Percentiles rank a stretch among this genome's conserved stretches.
Conservation (phyloP, 2,113 vertebrate genomes). For the Albula glossodonta region DNA sequence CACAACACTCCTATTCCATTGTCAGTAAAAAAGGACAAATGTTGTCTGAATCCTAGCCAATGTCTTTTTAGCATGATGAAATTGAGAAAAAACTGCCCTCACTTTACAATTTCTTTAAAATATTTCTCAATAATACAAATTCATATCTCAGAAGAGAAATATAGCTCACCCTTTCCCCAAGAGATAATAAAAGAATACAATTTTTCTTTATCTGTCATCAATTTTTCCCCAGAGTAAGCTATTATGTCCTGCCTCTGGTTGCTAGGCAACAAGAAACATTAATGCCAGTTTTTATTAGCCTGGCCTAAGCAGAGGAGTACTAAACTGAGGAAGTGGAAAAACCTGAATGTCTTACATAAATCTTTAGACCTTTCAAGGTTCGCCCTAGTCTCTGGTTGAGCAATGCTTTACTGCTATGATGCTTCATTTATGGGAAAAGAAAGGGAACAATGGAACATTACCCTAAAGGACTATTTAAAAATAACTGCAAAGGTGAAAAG, state of each 20-base stretch:
- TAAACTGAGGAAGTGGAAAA: slow-evolving; percentile 99
- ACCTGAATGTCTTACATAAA: slow-evolving; percentile 99
- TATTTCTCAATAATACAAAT: slow-evolving; percentile 82
- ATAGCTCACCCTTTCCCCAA: slow-evolving; percentile 93
- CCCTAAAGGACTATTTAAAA: slow-evolving; percentile 97
- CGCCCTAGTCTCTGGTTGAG: slow-evolving; percentile 97
- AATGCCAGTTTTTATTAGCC: slow-evolving; percentile 99
- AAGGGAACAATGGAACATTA: slow-evolving; percentile 94
- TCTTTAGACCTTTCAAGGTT: slow-evolving; percentile 97
- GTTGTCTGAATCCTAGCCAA: too few species aligned
- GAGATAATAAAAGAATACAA: slow-evolving; percentile 99
- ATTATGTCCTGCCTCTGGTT: slow-evolving; percentile 98
- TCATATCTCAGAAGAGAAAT: slow-evolving; percentile 96
- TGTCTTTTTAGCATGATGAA: slow-evolving; percentile 57
- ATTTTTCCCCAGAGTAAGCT: slow-evolving; percentile 93
- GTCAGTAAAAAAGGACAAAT: too few species aligned
- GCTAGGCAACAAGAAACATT: slow-evolving; percentile 99
- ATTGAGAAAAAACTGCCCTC: slow-evolving; percentile 66
- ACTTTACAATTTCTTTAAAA: slow-evolving; percentile 68
- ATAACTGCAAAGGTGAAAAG: slow-evolving; percentile 95
- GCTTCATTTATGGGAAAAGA: slow-evolving; percentile 98
- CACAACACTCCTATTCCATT: too few species aligned
- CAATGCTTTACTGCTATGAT: slow-evolving; percentile 97
- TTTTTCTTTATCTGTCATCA: slow-evolving; percentile 99
- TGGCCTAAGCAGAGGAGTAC: slow-evolving; percentile 97